Percentiles rank a stretch among this genome's conserved stretches.
Conservation (phyloP, 2,113 vertebrate species). For the Malurus elegans region DNA sequence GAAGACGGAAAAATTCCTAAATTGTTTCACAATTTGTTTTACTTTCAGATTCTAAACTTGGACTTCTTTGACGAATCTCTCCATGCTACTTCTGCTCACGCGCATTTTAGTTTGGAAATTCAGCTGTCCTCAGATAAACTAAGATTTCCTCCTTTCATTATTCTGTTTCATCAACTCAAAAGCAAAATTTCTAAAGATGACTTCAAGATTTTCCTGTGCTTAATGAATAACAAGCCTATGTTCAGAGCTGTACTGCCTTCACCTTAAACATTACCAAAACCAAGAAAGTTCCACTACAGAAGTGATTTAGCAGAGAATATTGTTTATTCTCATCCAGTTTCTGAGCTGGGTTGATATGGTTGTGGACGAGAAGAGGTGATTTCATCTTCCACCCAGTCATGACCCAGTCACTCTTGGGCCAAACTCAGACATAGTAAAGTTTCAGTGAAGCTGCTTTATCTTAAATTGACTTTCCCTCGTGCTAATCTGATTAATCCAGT, state of each 20-base stretch:
- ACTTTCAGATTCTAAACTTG: not conserved
- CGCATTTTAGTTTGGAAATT: not conserved
- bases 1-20: not conserved
- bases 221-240: not conserved
- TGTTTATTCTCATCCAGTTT: not conserved
- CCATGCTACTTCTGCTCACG: not conserved
- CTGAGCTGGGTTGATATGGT: not conserved
- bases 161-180: not conserved
- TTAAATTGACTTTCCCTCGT: not conserved
- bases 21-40: not conserved
- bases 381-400: not conserved
- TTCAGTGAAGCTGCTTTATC: not conserved
- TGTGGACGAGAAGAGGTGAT: not conserved
- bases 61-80: not conserved
- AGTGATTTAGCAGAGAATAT: not conserved
- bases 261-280: not conserved
- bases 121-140: not conserved
- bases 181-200: not conserved
- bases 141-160: not conserved
- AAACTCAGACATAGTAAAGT: not conserved
- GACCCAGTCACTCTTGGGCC: not conserved
- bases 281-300: not conserved
- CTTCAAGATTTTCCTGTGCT: not conserved
- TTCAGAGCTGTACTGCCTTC: not conserved
- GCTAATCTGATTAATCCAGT: slow-evolving; percentile 19